phyloP scores from a whole-genome alignment of 2,113 vertebrate species.

The Hirundichthys speculiger region DNA sequence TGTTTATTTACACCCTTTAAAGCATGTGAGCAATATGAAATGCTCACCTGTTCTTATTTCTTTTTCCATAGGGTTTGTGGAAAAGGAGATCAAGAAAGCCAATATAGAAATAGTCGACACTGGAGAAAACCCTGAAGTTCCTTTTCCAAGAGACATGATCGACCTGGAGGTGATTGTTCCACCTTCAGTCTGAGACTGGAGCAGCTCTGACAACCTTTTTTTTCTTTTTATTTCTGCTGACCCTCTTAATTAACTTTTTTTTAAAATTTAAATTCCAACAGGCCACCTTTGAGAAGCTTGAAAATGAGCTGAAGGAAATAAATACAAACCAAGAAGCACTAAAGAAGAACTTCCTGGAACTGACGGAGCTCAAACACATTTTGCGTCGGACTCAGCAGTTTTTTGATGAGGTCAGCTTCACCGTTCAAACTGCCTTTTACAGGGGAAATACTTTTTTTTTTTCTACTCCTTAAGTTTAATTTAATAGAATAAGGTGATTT shows the following conservation, averaged over 20 bases:
- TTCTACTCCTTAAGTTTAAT: no score
- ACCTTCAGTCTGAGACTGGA: not conserved
- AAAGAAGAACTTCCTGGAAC: conserved; percentile 97
- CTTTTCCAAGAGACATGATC: conserved; percentile 98
- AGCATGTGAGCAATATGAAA: not conserved
- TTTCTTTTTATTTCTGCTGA: not conserved
- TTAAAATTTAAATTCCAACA: conserved; percentile 52
- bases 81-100: conserved; percentile 97
- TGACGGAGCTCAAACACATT: conserved; percentile 98
- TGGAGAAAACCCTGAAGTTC: conserved; percentile 97
- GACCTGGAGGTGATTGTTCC: conserved; percentile 90
- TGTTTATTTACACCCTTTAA: not conserved
- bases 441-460: not conserved
- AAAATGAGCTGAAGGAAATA: conserved; percentile 98
- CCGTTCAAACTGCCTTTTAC: not conserved
- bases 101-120: conserved; percentile 93
- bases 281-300: conserved; percentile 99
- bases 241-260: not conserved
- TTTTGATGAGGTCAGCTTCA: conserved; percentile 93
- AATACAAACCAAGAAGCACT: conserved; percentile 98
- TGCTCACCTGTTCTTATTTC: not conserved
- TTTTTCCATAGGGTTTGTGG: conserved; percentile 90
- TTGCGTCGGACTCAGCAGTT: conserved; percentile 98
- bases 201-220: not conserved
- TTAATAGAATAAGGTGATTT: no score